Conservation (phyloP, 1,140 invertebrate species). For the Meloidogyne hapla region DNA sequence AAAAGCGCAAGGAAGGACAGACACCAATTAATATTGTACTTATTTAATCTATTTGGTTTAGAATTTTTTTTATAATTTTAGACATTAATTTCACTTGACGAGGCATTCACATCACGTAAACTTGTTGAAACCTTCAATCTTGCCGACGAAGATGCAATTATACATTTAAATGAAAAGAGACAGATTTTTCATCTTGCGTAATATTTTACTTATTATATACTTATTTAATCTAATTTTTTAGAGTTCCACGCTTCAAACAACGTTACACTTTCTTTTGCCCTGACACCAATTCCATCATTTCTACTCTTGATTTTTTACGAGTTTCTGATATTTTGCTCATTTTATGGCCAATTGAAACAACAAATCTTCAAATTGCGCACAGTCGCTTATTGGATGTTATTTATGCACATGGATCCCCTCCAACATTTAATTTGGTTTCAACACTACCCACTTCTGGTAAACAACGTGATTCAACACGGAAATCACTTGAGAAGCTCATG, state of each 20-base stretch:
- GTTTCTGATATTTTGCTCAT: constrained; percentile 47
- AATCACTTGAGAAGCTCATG: constrained; percentile 39
- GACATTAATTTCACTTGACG: constrained; percentile 38
- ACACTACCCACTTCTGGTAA: constrained; percentile 47
- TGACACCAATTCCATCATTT: constrained; percentile 18
- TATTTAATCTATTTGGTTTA: background rate
- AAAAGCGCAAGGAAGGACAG: constrained; percentile 23
- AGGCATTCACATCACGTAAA: background rate
- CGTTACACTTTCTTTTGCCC: constrained; percentile 48
- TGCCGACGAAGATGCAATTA: constrained; percentile 26
- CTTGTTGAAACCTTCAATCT: constrained; percentile 19
- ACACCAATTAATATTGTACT: background rate
- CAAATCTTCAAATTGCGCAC: constrained; percentile 2
- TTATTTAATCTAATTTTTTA: constrained; percentile 39
- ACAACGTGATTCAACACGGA: constrained; percentile 49
- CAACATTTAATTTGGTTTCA: constrained; percentile 30
- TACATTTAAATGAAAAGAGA: constrained; percentile 17
- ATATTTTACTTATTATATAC: background rate
- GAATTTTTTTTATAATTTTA: constrained; percentile 28
- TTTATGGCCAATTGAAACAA: constrained; percentile 40
- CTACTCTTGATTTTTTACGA: constrained; percentile 44
- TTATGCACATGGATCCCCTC: constrained; percentile 43
- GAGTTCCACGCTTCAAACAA: constrained; percentile 46
- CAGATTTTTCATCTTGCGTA: constrained; percentile 24
- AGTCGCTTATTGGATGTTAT: constrained; percentile 21